Conservation (phyloP, 2,888 invertebrate species). For the Amaurobius ferox region DNA sequence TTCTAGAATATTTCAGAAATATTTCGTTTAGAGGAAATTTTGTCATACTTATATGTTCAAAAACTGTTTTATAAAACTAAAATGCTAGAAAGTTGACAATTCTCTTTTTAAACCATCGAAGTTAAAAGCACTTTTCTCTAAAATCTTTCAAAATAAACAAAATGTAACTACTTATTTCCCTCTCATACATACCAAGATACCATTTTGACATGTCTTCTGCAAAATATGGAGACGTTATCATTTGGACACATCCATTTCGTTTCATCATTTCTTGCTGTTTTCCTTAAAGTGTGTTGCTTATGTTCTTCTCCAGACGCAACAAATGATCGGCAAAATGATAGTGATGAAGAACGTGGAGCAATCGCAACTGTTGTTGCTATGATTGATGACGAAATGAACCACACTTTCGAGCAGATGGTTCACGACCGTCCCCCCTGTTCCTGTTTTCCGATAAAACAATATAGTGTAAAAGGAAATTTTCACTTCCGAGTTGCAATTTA, state of each 20-base stretch:
- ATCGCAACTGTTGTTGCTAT: slow-evolving; percentile 53
- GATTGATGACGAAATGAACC: slow-evolving; percentile 67
- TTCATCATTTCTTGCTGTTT: slow-evolving; percentile 53
- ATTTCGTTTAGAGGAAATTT: too few species aligned
- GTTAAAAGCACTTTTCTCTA: too few species aligned
- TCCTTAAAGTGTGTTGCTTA: slow-evolving; percentile 23
- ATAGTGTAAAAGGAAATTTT: slow-evolving; percentile 30
- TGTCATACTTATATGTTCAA: too few species aligned
- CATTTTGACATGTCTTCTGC: slow-evolving; percentile 4
- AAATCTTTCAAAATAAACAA: too few species aligned
- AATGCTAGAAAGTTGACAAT: too few species aligned
- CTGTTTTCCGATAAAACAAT: slow-evolving; percentile 58
- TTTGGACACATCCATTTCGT: slow-evolving; percentile 43
- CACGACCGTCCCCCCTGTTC: slow-evolving; percentile 28
- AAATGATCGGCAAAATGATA: slow-evolving; percentile 64
- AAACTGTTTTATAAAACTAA: too few species aligned
- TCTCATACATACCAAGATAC: not conserved
- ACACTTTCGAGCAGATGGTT: slow-evolving; percentile 53
- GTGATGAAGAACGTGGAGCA: slow-evolving; percentile 62
- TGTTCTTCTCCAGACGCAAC: slow-evolving; percentile 48
- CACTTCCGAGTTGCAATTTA: too few species aligned
- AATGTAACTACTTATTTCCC: not conserved
- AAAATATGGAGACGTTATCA: slow-evolving; percentile 55
- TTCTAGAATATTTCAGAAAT: too few species aligned
- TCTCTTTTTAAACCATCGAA: too few species aligned